Base-by-base conservation (phyloP, 2,113 vertebrate genomes). In the Rhadina sibilatrix region DNA sequence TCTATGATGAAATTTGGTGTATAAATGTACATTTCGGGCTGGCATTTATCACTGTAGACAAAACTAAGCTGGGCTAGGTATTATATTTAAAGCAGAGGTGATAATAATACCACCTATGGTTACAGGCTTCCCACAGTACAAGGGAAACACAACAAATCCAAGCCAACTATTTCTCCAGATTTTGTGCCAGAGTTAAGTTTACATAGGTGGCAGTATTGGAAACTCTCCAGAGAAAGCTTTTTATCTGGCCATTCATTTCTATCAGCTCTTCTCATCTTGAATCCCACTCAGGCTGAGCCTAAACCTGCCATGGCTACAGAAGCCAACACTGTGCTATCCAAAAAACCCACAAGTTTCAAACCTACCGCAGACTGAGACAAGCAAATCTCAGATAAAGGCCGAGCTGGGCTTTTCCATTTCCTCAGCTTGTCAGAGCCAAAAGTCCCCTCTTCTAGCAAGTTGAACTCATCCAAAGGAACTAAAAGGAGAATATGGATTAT, bases 201-300 rank as follows among this genome's bases (percentile, higher is more conserved):
- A 93, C 49, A 94, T 96, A 87, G 94, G 95, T 97, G 95, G 91
- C 81, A 93, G 37, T 60, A 61, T 19, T 94, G 95, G 93, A 95
- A 84, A 23, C 37, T 25, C 69, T 87, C 89, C 94, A 95, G 81
- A 91, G 53, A 92, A 94, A 94, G 74, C 69, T 85, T 92, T 95
- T 76, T 94, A 76, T 97, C 91, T 95, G 49, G 54, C 83, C 57
- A 38, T 68, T 91, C 61, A 19, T 50, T 87, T 89, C 89, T 85
- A 31, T 25, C 64, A 78, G 69, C 37, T 94, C 38, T 82, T 89
- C 69, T 91, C 65, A 49, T 72, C 64, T 68, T 79, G 53, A 91
- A 76, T 91, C 74, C 40, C 22, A 8, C 46, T 91, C 46, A 42
- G 65, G 37, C 33, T 71, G 53, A 78, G 18, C 49, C 52, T 35